Evolutionary conservation across 2,113 vertebrate species (phyloP), one percentile per base, ranked within the genome.

Genomic region (Pygoscelis antarcticus): DNA sequence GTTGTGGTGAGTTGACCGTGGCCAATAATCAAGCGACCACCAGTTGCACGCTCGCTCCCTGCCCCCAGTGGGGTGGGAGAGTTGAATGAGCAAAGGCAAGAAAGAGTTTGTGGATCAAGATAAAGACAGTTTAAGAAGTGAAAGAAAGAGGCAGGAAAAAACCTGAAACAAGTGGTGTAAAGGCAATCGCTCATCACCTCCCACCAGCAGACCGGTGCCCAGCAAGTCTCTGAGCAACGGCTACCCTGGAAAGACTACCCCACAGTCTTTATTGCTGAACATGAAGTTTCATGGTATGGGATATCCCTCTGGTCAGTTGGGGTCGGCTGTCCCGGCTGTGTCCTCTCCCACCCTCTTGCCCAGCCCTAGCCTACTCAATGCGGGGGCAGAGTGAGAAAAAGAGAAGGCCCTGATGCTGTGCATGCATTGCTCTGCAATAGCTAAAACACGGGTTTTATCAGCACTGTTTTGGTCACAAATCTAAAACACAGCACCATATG

Each of bases 11-110:
- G 6, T 52, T 92, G 16, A 76, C 38, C 16, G 15, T 68, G 62
- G 9, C 22, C n/a, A 64, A 7, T 29, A 72, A 40, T 16, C 26
- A 58, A 38, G 19, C 12, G 62, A 17, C 12, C 25, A 52, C 4
- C 10, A 0, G 0, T 30, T 52, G 25, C 42, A 29, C 3, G 0
- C 8, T 82, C 38, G 13, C 6, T 74, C n/a, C 10, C 16, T 69
- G 32, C 9, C 9, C 30, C 8, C 16, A 64, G 65, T 0, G 2
- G 11, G 9, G 20, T 64, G 30, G 44, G 47, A 91, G 11, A 82
- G n/a, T 0, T 64, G 21, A 85, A 55, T 21, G 13, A 54, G 16
- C 11, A 55, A 88, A 79, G 21, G 5, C 61, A 83, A 55, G 40
- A 79, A 92, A 78, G 49, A 65, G 4, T 7, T 65, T 64, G 11